phyloP scores from a whole-genome alignment of 2,888 invertebrate species.

The Euzetes globulus region DNA sequence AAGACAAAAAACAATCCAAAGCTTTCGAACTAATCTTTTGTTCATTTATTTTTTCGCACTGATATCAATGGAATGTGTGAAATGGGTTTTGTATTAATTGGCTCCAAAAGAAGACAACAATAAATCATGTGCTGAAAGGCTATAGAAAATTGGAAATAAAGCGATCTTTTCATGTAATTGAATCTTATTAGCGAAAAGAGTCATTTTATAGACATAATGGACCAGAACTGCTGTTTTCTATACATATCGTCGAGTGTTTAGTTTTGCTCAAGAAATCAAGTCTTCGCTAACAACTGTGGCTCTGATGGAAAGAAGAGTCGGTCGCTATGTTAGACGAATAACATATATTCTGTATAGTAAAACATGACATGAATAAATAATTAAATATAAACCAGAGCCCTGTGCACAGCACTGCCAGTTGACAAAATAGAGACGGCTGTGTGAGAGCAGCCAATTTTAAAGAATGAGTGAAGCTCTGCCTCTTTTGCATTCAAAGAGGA shows the following conservation, averaged over 20 bases:
- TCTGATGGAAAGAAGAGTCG: too few species aligned
- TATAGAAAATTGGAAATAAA: too few species aligned
- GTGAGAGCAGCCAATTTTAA: background rate
- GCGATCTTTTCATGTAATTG: too few species aligned
- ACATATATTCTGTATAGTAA: slow-evolving; percentile 10
- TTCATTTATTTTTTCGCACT: too few species aligned
- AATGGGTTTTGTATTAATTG: too few species aligned
- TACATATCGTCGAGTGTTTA: background rate
- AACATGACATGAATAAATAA: slow-evolving; percentile 29
- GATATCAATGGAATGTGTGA: too few species aligned
- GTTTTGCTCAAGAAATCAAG: slow-evolving; percentile 3
- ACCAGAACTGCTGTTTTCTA: background rate
- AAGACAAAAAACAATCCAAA: too few species aligned
- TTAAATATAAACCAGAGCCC: slow-evolving; percentile 25
- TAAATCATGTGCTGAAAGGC: too few species aligned
- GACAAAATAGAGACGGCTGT: background rate
- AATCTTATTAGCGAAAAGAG: too few species aligned
- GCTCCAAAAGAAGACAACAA: too few species aligned
- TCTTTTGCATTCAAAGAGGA: background rate
- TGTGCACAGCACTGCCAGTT: background rate
- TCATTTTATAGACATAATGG: background rate
- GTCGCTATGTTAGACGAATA: background rate
- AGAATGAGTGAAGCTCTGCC: background rate
- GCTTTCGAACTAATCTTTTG: too few species aligned
- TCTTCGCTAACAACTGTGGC: background rate